phyloP scores from a whole-genome alignment of 2,888 invertebrate genomes.

The Chymomyza amoena region DNA sequence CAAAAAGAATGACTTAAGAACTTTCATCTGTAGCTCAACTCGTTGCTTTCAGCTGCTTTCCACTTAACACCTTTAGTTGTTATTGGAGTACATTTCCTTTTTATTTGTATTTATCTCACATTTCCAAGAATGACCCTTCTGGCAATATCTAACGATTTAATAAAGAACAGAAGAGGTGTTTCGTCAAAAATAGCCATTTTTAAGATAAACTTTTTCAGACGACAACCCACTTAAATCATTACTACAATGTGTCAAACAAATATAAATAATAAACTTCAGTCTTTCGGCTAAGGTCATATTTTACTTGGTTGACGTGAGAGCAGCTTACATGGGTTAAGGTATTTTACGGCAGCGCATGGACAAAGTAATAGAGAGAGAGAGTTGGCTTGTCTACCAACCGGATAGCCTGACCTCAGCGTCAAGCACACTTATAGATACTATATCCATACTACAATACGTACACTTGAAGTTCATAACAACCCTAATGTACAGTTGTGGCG shows the following conservation, averaged over 20 bases:
- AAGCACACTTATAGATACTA: neutral
- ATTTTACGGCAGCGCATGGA: neutral
- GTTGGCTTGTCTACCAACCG: neutral
- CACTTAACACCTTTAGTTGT: no score
- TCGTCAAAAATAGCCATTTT: no score
- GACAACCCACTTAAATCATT: neutral
- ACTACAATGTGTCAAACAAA: neutral
- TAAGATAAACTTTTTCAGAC: no score
- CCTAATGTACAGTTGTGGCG: conserved; percentile 66
- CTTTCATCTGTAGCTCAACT: no score
- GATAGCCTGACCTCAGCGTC: neutral
- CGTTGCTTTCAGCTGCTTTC: no score
- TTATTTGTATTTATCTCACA: no score
- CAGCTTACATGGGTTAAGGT: neutral
- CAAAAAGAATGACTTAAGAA: no score
- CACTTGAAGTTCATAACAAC: conserved; percentile 58
- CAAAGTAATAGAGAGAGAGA: neutral
- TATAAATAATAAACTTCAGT: neutral
- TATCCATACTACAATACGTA: neutral
- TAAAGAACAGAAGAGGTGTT: no score
- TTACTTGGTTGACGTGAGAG: neutral
- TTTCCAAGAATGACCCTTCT: no score
- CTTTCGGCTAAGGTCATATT: neutral
- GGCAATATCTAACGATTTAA: no score
- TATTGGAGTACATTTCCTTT: no score